Evolutionary conservation across 2,113 vertebrate species (phyloP), one percentile per base, ranked within the genome.

Genomic region (Cyphomyrus plagiostoma): DNA sequence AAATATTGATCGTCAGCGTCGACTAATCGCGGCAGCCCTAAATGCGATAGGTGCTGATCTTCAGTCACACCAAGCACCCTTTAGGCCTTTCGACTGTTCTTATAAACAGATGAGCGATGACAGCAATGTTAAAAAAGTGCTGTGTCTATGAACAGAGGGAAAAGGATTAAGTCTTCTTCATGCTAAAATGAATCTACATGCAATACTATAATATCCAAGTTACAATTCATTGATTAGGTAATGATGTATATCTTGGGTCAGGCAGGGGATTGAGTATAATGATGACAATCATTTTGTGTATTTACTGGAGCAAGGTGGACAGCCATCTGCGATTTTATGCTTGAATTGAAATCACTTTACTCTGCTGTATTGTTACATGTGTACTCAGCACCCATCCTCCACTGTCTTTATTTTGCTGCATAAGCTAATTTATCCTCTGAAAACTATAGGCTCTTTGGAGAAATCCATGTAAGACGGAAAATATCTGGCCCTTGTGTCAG

Each of bases 281-380:
- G 93, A 95, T 92, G 93, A 91, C 91, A 93, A 93, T 94, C 94
- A 93, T 95, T 95, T 94, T 94, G 92, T 91, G 93, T 95, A 93
- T 95, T 94, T 95, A 92, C 92, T 93, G 93, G 93, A 92, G 74
- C 92, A 93, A 89, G 91, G 84, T 90, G 91, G 93, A 94, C 94
- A 93, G 95, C 92, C 94, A 95, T 95, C 94, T 95, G 95, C 93
- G 95, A 95, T 96, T 96, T 95, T 95, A 95, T 92, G 94, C 92
- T 93, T 95, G 94, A 95, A 94, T 95, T 95, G 92, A 88, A 94
- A 92, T 94, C 93, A 89, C 92, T 95, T 94, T 92, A 93, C 93
- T 90, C 92, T 92, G 91, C 90, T 91, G 92, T 94, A 91, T 91
- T 87, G 92, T 89, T 93, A 94, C 95, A 92, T 93, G 92, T 92